Evolutionary conservation across 2,113 vertebrate species (phyloP), one percentile per base, ranked within the genome.

Genomic region (Pleuronectes platessa): DNA sequence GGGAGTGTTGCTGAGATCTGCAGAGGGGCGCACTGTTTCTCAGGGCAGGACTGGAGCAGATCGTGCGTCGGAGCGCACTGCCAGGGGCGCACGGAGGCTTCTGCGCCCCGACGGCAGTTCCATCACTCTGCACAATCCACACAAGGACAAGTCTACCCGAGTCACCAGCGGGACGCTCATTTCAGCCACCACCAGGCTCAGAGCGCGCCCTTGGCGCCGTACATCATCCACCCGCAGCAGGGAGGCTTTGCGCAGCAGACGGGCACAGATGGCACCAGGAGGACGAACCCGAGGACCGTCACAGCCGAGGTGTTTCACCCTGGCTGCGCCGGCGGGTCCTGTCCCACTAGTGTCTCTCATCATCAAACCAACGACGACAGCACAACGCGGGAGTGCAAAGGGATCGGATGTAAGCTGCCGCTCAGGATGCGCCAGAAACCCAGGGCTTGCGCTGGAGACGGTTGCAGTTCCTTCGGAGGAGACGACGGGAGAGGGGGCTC

Each of bases 381-480:
- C 4, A 55, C 71, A n/a, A 1, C 81, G 3, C 84, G 86, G 26
- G 94, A 93, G 11, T 94, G 95, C 83, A 93, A 91, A 71, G 94
- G 95, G 0, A 89, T 94, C 10, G 94, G 92, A 49, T 96, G 96
- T 71, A 93, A 92, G 74, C 84, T 95, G 37, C 93, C 93, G 0
- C 71, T 79, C 5, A 72, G 89, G 51, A 91, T 93, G 78, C 93
- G 92, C 8, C 89, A 93, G 27, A 94, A 92, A 69, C 81, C 91
- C 45, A 92, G 92, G 1, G 18, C 83, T 9, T 94, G 94, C 37
- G 55, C 80, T n/a, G 94, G 92, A 14, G 93, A 92, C 13, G 86
- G 89, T 3, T 95, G 94, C 71, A 26, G 82, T 10, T 8, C 56
- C 26, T 85, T 66, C 0, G 79, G 58, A 3, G 86, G 79, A 54